Evolutionary conservation across 1,140 invertebrate species (phyloP).

Genomic region (Danaus melanippus): DNA sequence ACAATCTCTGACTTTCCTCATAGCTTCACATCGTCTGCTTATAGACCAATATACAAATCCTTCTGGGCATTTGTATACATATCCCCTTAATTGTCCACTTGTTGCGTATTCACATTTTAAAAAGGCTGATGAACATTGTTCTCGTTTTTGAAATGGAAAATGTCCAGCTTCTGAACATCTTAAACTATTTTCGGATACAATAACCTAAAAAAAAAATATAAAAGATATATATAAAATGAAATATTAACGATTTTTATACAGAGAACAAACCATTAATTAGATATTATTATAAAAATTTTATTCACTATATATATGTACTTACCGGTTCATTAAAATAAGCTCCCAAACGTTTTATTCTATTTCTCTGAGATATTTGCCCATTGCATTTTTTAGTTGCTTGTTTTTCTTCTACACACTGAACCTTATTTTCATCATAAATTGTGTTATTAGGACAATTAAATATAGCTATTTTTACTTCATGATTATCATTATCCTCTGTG

Average conservation of each 20-base stretch:
- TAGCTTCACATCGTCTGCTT: constrained; percentile 81
- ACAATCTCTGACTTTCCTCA: constrained; percentile 75
- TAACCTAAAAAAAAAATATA: constrained; percentile 72
- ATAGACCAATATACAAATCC: constrained; percentile 83
- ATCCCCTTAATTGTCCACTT: constrained; percentile 75
- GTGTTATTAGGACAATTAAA: constrained; percentile 84
- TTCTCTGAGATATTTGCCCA: constrained; percentile 68
- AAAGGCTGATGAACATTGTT: constrained; percentile 79
- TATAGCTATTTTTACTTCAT: constrained; percentile 80
- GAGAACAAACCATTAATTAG: no score
- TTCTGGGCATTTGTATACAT: constrained; percentile 83
- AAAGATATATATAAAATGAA: background rate
- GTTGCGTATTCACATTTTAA: constrained; percentile 78
- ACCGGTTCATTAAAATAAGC: constrained; percentile 73
- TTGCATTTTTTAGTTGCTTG: constrained; percentile 74
- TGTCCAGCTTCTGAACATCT: constrained; percentile 80
- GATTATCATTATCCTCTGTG: constrained; percentile 74
- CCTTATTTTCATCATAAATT: constrained; percentile 81
- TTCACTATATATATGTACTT: constrained; percentile 47
- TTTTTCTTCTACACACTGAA: constrained; percentile 78
- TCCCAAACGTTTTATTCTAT: constrained; percentile 72
- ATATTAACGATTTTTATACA: no score
- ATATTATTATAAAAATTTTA: no score
- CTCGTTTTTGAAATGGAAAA: constrained; percentile 76
- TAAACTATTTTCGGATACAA: constrained; percentile 66